A percentile compares a stretch with the other conserved stretches of the same genome.
Evolutionary conservation across 2,888 invertebrate species (phyloP).

Genomic region (Latrodectus elegans): DNA sequence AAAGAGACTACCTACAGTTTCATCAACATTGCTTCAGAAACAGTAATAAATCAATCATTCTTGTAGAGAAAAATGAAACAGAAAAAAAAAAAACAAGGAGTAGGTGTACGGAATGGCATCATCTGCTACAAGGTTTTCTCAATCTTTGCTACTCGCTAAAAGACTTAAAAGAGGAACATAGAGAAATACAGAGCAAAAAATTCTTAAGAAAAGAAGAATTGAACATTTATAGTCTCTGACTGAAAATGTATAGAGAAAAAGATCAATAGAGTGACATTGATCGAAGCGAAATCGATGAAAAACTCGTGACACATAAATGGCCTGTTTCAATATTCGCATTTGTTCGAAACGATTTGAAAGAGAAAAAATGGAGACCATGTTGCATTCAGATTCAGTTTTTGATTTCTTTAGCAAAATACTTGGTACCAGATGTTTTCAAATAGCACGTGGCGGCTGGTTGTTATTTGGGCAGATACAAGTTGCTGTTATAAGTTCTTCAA

Average conservation of each 20-base stretch:
- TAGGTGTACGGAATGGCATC: conserved; percentile 2
- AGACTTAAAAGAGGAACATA: conserved; percentile 19
- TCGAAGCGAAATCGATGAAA: conserved; percentile 64
- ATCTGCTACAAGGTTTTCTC: conserved; percentile 32
- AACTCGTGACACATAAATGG: conserved; percentile 66
- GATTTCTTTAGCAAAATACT: conserved; percentile 54
- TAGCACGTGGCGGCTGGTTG: conserved; percentile 18
- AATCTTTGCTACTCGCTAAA: conserved; percentile 42
- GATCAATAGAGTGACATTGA: conserved; percentile 65
- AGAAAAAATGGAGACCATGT: conserved; percentile 51
- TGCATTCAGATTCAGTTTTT: conserved; percentile 55
- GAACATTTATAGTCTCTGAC: conserved; percentile 55
- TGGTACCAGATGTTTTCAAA: conserved; percentile 43
- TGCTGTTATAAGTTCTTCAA: conserved; percentile 22
- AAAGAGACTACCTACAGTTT: conserved; percentile 16
- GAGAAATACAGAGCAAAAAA: conserved; percentile 19
- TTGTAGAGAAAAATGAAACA: conserved; percentile 4
- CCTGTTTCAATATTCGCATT: conserved; percentile 64
- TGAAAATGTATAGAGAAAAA: conserved; percentile 44
- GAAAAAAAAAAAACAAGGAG: not conserved
- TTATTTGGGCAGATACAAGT: conserved; percentile 4
- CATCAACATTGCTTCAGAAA: conserved; percentile 33
- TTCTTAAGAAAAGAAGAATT: conserved; percentile 4
- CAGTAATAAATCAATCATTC: conserved; percentile 51
- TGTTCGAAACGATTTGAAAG: conserved; percentile 44